Conservation (phyloP, 2,797 vertebrate species). For the Gymnodraco acuticeps region DNA sequence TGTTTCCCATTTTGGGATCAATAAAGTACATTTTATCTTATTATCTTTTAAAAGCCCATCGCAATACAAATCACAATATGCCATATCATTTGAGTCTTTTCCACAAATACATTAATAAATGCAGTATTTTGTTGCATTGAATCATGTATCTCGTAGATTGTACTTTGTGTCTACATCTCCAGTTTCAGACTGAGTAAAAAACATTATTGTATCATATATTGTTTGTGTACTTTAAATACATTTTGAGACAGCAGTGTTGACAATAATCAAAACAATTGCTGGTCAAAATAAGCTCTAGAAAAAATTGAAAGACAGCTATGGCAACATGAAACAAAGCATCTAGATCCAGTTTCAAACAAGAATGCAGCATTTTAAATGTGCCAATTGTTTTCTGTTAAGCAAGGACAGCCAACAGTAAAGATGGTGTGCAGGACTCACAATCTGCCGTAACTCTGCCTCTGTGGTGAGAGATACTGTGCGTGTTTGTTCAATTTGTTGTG, state of each 20-base stretch:
- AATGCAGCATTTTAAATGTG: neutral
- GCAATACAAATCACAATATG: neutral
- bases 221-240: neutral
- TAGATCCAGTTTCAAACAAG: slow-evolving; percentile 6
- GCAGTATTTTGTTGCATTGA: neutral
- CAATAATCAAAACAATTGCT: neutral
- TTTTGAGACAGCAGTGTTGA: neutral
- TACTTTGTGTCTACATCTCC: neutral
- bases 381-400: slow-evolving; percentile 18
- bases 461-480: slow-evolving; percentile 43
- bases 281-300: neutral
- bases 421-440: slow-evolving; percentile 19
- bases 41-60: neutral
- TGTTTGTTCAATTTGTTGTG: slow-evolving; percentile 75
- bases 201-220: neutral
- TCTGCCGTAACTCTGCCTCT: slow-evolving; percentile 24
- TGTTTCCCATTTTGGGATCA: too few species aligned
- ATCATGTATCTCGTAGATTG: neutral
- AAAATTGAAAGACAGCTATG: neutral
- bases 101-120: neutral
- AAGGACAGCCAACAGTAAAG: slow-evolving; percentile 36
- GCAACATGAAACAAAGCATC: slow-evolving; percentile 2
- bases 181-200: neutral
- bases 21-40: too few species aligned
- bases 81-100: neutral